These are phyloP conservation scores for Isoperla grammatica DNA, from an alignment of 2,888 invertebrate species.

Conservation along the genomic window DNA sequence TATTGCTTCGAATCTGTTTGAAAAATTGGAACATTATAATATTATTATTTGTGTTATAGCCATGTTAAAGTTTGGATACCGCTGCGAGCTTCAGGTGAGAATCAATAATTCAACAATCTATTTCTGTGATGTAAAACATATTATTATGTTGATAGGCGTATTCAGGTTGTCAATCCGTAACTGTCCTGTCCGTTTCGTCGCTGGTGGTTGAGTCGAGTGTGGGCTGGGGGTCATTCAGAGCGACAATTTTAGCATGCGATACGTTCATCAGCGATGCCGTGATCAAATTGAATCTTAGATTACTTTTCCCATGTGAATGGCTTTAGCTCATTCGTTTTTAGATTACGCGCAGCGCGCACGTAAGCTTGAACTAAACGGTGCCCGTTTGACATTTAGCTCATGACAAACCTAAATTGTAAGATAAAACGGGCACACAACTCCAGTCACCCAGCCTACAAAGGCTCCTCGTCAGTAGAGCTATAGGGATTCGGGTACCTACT, in stretches of 20 bases:
- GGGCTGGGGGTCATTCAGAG: background rate
- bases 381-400: constrained; percentile 5
- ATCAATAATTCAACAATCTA: too few species aligned
- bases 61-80: too few species aligned
- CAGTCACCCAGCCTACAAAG: too few species aligned
- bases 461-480: too few species aligned
- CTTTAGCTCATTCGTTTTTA: background rate
- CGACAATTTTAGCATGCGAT: background rate
- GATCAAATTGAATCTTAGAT: constrained; percentile 11
- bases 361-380: background rate
- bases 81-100: too few species aligned
- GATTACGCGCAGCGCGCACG: constrained; percentile 7
- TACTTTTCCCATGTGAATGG: background rate
- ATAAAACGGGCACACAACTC: too few species aligned
- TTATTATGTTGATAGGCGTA: background rate
- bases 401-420: too few species aligned
- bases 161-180: background rate
- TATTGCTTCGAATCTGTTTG: too few species aligned
- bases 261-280: constrained; percentile 4
- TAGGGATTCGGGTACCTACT: too few species aligned
- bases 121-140: too few species aligned
- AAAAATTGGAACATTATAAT: too few species aligned
- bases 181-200: background rate
- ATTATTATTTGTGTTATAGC: too few species aligned
- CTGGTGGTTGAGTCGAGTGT: background rate